These are phyloP conservation scores for Parnassius mnemosyne DNA, from an alignment of 2,888 invertebrate species.

Conservation along the genomic window DNA sequence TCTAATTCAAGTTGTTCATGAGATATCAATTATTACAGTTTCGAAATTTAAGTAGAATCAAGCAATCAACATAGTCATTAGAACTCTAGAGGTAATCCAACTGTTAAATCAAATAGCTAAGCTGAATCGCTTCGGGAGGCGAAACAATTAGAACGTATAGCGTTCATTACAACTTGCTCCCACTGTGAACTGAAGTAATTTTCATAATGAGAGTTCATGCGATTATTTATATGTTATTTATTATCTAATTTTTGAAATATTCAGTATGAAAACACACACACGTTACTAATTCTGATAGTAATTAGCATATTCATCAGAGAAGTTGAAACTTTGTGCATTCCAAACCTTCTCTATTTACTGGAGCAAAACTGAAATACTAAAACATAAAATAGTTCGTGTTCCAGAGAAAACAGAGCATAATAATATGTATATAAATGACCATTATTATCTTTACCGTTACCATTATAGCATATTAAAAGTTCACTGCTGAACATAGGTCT, in stretches of 20 bases:
- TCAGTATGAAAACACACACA: no score
- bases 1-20: no score
- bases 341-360: no score
- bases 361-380: constrained; percentile 1
- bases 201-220: constrained; percentile 31
- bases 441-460: no score
- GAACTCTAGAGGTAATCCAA: constrained; percentile 36
- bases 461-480: no score
- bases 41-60: constrained; percentile 33
- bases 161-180: constrained; percentile 59
- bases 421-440: no score
- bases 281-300: no score
- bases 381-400: neutral
- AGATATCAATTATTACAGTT: no score
- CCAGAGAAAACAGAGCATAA: no score
- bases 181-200: constrained; percentile 23
- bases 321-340: no score
- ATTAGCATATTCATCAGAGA: no score
- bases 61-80: constrained; percentile 33
- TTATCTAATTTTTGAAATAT: neutral
- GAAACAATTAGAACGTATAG: constrained; percentile 60
- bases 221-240: neutral
- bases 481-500: no score
- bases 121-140: constrained; percentile 41
- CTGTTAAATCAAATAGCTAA: constrained; percentile 60